phyloP scores from a whole-genome alignment of 2,888 invertebrate genomes.

The Meiosimyza decipiens region DNA sequence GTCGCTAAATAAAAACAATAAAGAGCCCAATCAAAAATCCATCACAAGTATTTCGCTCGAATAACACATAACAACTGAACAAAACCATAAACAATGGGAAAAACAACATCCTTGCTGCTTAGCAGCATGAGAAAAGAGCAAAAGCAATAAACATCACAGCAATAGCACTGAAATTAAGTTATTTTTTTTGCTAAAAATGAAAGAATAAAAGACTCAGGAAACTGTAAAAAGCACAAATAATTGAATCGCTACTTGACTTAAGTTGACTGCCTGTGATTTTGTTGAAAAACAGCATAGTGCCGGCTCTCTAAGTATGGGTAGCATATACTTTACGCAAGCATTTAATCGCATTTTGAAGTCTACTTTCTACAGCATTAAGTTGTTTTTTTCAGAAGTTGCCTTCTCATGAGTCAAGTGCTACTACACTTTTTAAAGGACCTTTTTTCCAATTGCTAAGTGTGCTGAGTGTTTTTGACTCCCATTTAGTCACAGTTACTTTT shows the following conservation, averaged over 20 bases:
- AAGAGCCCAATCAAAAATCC: slow-evolving; percentile 63
- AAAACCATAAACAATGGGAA: slow-evolving; percentile 9
- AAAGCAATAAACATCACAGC: not conserved
- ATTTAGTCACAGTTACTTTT: slow-evolving; percentile 33
- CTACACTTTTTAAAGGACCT: not conserved
- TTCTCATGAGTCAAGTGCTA: not conserved
- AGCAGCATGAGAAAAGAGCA: not conserved
- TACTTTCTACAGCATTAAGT: slow-evolving; percentile 10
- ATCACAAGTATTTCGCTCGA: slow-evolving; percentile 65
- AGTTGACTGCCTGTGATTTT: slow-evolving; percentile 1
- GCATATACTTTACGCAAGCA: slow-evolving; percentile 7
- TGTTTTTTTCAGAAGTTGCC: not conserved
- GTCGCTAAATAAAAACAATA: slow-evolving; percentile 45
- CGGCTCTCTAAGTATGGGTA: not conserved
- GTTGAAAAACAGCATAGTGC: not conserved
- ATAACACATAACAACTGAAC: slow-evolving; percentile 56
- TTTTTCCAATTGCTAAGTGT: not conserved
- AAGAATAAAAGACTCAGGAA: slow-evolving; percentile 22
- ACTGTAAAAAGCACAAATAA: slow-evolving; percentile 48
- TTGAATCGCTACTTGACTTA: slow-evolving; percentile 42
- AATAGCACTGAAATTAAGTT: not conserved
- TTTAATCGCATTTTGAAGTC: slow-evolving; percentile 30
- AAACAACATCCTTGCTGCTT: slow-evolving; percentile 15
- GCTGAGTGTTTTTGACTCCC: slow-evolving; percentile 13
- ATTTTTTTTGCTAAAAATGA: too few species aligned